Percentiles rank a stretch among this genome's conserved stretches.
phyloP scores from a whole-genome alignment of 1,140 invertebrate genomes.

The Telenomus remus region DNA sequence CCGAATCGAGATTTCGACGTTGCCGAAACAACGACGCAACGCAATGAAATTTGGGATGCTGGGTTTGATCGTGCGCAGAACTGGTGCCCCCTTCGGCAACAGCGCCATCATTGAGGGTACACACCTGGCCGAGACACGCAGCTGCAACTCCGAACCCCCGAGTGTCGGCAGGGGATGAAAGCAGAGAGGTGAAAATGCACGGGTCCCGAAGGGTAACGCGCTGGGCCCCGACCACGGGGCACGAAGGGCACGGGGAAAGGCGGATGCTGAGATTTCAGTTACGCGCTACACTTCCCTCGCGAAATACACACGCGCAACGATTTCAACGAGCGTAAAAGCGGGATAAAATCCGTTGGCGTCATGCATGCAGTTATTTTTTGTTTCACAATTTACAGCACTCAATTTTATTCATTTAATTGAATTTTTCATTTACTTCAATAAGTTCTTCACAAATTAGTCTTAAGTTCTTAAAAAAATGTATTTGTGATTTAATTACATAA shows the following conservation, averaged over 20 bases:
- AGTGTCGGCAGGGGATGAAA: slow-evolving; percentile 70
- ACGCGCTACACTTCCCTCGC: slow-evolving; percentile 61
- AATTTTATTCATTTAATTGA: neutral
- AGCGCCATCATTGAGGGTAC: slow-evolving; percentile 65
- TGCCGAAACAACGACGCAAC: slow-evolving; percentile 54
- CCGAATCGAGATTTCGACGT: slow-evolving; percentile 51
- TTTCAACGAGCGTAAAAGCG: slow-evolving; percentile 65
- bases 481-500: no score
- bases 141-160: slow-evolving; percentile 69
- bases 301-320: slow-evolving; percentile 54
- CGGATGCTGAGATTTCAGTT: slow-evolving; percentile 73
- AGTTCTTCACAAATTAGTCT: no score
- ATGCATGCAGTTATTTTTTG: slow-evolving; percentile 9
- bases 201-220: slow-evolving; percentile 19
- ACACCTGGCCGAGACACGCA: slow-evolving; percentile 72
- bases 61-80: slow-evolving; percentile 49
- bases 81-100: slow-evolving; percentile 65
- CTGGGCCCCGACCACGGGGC: slow-evolving; percentile 18
- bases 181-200: slow-evolving; percentile 62
- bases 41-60: slow-evolving; percentile 47
- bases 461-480: no score
- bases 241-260: slow-evolving; percentile 38
- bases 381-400: slow-evolving; percentile 1
- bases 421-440: neutral
- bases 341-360: slow-evolving; percentile 40